phyloP scores from a whole-genome alignment of 2,797 vertebrate genomes.

The Anabas testudineus region DNA sequence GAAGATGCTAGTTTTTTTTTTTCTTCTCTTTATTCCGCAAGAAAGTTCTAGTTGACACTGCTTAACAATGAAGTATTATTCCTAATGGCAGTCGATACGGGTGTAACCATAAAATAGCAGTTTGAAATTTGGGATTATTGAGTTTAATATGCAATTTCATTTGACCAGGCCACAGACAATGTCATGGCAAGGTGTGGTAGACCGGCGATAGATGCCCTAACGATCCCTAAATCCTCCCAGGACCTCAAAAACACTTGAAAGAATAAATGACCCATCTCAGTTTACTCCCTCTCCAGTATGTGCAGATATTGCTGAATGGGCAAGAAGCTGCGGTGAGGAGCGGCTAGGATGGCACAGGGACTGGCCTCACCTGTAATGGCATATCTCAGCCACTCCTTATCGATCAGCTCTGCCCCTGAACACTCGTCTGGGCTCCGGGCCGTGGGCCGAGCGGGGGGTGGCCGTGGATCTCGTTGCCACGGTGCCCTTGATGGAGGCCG shows the following conservation, averaged over 20 bases:
- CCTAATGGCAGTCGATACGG: not conserved
- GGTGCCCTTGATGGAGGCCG: slow-evolving; percentile 78
- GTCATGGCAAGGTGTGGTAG: slow-evolving; percentile 72
- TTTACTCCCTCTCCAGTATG: slow-evolving; percentile 68
- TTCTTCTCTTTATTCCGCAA: slow-evolving; percentile 15
- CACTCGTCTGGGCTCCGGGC: slow-evolving; percentile 75
- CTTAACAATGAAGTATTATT: slow-evolving; percentile 15
- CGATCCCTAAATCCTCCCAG: slow-evolving; percentile 65
- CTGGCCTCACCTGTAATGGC: slow-evolving; percentile 79
- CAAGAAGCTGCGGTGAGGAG: slow-evolving; percentile 52
- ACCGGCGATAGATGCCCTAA: slow-evolving; percentile 70
- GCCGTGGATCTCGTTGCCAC: slow-evolving; percentile 78
- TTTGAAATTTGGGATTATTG: slow-evolving; percentile 60
- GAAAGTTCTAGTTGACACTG: slow-evolving; percentile 28
- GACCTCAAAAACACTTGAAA: slow-evolving; percentile 75
- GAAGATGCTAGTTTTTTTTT: slow-evolving; percentile 1
- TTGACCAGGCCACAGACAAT: slow-evolving; percentile 74
- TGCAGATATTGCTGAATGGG: slow-evolving; percentile 75
- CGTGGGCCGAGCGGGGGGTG: slow-evolving; percentile 41
- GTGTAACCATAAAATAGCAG: slow-evolving; percentile 13
- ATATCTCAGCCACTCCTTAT: slow-evolving; percentile 74
- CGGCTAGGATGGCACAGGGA: slow-evolving; percentile 72
- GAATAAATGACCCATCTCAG: slow-evolving; percentile 72
- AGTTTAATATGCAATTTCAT: slow-evolving; percentile 72
- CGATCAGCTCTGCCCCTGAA: slow-evolving; percentile 77